Base-by-base conservation (phyloP, 1,140 invertebrate genomes). In the Hylaeus volcanicus region DNA sequence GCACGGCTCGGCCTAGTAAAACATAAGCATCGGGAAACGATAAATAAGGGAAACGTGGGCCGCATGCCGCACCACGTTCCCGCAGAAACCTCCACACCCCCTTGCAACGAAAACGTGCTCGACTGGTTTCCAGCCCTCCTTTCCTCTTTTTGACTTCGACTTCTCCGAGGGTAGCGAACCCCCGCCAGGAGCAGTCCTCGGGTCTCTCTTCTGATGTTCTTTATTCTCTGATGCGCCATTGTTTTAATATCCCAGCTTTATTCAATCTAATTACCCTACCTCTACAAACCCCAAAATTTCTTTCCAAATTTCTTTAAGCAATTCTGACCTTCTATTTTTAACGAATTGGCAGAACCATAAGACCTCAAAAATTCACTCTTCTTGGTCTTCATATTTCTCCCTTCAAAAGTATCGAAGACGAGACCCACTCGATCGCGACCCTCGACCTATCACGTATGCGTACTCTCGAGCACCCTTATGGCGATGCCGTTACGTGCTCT, bases 1-100 rank as follows among this genome's bases (percentile, higher is more conserved):
- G 74, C 88, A 86, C 74, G 86, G 87, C 85, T 81, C 87, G 90
- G 91, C 90, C 92, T 92, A 92, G 92, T 92, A 92, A 93, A 92
- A 93, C 92, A 93, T 93, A 93, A 93, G 92, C 92, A 93, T 93
- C 88, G 92, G 90, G 92, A 92, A 93, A 93, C 92, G 92, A 93
- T 93, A 93, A 93, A 93, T 93, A 93, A 92, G 91, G 91, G 89
- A 92, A 91, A 92, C 92, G 92, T 93, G 92, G 92, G 74, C 88
- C 90, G 92, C 91, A 93, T 93, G 87, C 91, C 87, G 79, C 85
- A 78, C 80, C 74, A 79, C 75, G 74, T 74, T 72, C 66, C 76
- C 85, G 81, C 60, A 76, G 79, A 82, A 88, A 74, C 77, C 56
- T 73, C 77, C 56, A 82, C 87, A 74, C 77, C 56, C 76, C 77